Conservation (phyloP, 2,797 vertebrate genomes). For the Natrix natrix region DNA sequence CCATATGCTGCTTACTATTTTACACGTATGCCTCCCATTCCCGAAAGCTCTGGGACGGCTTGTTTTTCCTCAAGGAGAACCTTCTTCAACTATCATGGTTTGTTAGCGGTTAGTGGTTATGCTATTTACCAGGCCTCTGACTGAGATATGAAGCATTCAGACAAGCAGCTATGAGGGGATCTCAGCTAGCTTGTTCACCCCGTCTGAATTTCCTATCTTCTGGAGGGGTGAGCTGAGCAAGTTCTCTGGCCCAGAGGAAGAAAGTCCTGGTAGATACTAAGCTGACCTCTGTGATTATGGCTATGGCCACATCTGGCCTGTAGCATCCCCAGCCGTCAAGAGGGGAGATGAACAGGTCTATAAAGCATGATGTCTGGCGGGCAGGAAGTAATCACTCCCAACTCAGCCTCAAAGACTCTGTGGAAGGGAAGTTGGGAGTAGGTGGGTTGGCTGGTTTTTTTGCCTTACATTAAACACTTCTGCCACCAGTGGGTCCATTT, state of each 20-base stretch:
- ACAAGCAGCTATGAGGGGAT: background rate
- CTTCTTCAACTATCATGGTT: background rate
- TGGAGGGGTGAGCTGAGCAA: background rate
- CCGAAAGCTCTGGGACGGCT: background rate
- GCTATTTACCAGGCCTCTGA: background rate
- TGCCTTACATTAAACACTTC: background rate
- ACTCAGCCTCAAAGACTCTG: background rate
- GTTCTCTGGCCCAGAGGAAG: background rate
- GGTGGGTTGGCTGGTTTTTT: background rate
- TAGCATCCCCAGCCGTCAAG: background rate
- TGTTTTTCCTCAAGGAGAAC: background rate
- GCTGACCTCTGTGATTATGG: background rate
- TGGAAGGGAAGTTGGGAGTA: background rate
- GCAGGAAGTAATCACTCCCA: background rate
- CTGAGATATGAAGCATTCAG: background rate
- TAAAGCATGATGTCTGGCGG: background rate
- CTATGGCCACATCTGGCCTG: background rate
- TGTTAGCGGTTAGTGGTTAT: background rate
- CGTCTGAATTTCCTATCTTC: background rate
- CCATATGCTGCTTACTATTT: background rate
- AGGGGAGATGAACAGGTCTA: background rate
- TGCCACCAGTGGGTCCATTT: background rate
- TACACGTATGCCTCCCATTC: background rate
- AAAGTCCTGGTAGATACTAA: background rate
- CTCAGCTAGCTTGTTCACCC: background rate